These are phyloP conservation scores for Paradoxurus hermaphroditus DNA, from an alignment of 2,113 vertebrate species.

Conservation along the genomic window DNA sequence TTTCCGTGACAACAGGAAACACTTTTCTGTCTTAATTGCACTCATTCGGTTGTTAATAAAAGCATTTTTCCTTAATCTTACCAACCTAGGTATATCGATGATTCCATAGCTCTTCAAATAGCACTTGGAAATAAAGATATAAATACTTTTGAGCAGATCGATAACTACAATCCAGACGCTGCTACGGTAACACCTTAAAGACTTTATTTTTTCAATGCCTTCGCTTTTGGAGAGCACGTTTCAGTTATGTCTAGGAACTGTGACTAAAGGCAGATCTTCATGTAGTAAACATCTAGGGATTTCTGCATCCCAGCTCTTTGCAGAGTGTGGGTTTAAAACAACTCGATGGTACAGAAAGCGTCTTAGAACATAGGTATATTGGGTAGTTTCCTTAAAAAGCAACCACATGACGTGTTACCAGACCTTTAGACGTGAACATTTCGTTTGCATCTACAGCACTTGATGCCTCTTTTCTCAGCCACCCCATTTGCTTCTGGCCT, in stretches of 20 bases:
- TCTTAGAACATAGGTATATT: neutral
- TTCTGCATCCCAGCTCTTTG: neutral
- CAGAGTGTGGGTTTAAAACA: neutral
- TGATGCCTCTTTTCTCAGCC: neutral
- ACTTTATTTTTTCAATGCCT: neutral
- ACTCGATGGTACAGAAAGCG: neutral
- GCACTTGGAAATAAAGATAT: slow-evolving; percentile 95
- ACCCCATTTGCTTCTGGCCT: neutral
- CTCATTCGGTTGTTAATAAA: neutral
- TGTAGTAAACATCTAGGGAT: neutral
- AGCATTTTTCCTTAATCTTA: slow-evolving; percentile 83
- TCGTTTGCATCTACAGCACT: neutral
- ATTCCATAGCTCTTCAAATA: slow-evolving; percentile 91
- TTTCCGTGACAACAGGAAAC: neutral
- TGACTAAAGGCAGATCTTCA: neutral
- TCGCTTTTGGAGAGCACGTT: neutral
- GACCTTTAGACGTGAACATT: neutral
- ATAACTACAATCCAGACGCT: slow-evolving; percentile 90
- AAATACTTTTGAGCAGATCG: slow-evolving; percentile 90
- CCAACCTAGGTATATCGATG: slow-evolving; percentile 88
- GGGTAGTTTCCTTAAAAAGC: neutral
- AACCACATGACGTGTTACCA: neutral
- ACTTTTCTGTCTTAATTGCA: neutral
- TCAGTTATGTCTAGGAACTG: neutral
- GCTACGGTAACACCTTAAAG: slow-evolving; percentile 69